These are phyloP conservation scores for Aleadryas rufinucha DNA, from an alignment of 2,113 vertebrate genomes.

Conservation along the genomic window DNA sequence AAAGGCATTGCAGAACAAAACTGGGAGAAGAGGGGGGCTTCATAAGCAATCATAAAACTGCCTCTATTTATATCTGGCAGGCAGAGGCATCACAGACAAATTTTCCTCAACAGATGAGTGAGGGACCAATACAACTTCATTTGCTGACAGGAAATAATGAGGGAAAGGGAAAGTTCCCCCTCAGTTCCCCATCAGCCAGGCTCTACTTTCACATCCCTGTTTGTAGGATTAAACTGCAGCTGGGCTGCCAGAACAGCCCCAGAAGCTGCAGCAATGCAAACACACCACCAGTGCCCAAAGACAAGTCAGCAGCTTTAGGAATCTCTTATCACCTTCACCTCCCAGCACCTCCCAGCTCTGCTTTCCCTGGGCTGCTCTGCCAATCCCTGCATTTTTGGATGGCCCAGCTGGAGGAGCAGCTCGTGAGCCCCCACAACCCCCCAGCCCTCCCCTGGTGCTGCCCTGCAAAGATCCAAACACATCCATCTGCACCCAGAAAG, in stretches of 20 bases:
- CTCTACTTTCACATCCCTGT: neutral
- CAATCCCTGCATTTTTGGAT: neutral
- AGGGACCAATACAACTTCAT: neutral
- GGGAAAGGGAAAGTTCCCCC: neutral
- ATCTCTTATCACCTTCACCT: neutral
- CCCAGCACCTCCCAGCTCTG: neutral
- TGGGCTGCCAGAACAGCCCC: neutral
- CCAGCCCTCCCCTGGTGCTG: neutral
- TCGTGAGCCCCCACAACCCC: neutral
- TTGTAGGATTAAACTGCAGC: neutral
- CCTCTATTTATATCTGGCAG: neutral
- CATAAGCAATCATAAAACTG: neutral
- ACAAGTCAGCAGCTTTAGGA: neutral
- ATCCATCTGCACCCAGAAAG: neutral
- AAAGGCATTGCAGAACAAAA: neutral
- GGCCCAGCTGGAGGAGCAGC: neutral
- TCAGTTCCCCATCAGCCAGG: neutral
- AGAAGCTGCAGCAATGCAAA: neutral
- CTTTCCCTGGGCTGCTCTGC: neutral
- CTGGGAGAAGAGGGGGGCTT: fast-evolving
- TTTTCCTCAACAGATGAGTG: neutral
- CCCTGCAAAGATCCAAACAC: neutral
- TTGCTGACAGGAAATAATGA: neutral
- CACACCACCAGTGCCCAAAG: neutral
- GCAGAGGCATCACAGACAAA: neutral